These are phyloP conservation scores for Drosophila littoralis DNA, from an alignment of 1,140 invertebrate species.

Conservation along the genomic window DNA sequence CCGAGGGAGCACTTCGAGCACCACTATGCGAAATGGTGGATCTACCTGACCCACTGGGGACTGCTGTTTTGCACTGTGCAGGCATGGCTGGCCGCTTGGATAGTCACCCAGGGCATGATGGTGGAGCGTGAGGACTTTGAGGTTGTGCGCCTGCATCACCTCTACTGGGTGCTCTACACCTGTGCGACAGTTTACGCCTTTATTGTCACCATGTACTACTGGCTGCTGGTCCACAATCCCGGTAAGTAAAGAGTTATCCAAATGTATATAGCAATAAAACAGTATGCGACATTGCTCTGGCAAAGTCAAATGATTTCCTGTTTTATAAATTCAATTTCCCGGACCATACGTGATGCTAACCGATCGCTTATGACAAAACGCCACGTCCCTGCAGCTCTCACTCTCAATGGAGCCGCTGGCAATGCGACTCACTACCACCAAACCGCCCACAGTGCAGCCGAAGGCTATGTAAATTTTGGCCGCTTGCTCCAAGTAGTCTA, in stretches of 20 bases:
- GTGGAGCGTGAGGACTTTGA: constrained; percentile 83
- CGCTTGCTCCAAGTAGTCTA: constrained; percentile 37
- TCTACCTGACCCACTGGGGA: constrained; percentile 90
- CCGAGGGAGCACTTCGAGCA: constrained; percentile 82
- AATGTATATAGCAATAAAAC: neutral
- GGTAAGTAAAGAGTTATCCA: constrained; percentile 54
- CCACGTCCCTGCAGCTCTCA: constrained; percentile 6
- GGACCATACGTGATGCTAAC: neutral
- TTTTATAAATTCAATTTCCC: neutral
- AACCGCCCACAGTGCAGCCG: constrained; percentile 40
- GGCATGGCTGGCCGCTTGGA: constrained; percentile 80
- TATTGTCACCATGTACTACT: constrained; percentile 85
- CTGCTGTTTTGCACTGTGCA: constrained; percentile 85
- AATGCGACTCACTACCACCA: constrained; percentile 17
- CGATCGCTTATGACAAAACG: constrained; percentile 19
- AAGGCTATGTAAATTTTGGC: constrained; percentile 52
- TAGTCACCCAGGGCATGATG: constrained; percentile 84
- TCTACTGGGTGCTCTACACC: constrained; percentile 87
- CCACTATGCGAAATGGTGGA: constrained; percentile 86
- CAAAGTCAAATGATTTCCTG: too few species aligned
- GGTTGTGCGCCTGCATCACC: constrained; percentile 84
- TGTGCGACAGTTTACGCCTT: constrained; percentile 87
- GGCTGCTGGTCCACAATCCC: constrained; percentile 81
- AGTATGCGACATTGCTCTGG: neutral
- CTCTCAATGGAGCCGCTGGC: constrained; percentile 25